Evolutionary conservation across 1,140 invertebrate species (phyloP).

Genomic region (Euglossa dilemma): DNA sequence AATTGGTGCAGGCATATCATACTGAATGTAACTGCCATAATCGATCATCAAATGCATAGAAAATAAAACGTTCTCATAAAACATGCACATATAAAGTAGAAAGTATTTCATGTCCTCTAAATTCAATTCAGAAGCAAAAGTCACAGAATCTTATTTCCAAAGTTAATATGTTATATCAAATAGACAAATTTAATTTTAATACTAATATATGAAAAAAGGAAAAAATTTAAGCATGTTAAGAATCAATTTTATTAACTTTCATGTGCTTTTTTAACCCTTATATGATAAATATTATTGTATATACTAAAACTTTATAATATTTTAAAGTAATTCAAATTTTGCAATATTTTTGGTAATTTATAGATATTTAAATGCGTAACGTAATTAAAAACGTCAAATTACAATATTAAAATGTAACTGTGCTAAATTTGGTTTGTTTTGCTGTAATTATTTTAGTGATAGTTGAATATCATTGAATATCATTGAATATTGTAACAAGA

Average conservation of each 20-base stretch:
- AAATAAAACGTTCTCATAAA: neutral
- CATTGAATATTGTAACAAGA: neutral
- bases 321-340: neutral
- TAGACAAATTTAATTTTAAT: neutral
- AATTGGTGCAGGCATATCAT: constrained; percentile 40
- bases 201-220: neutral
- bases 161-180: neutral
- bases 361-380: neutral
- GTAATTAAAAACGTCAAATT: neutral
- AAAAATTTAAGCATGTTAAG: neutral
- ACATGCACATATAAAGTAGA: neutral
- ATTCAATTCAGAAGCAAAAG: neutral
- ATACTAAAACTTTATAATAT: neutral
- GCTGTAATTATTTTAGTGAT: constrained; percentile 4
- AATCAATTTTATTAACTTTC: neutral
- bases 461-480: too few species aligned
- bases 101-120: neutral
- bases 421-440: neutral
- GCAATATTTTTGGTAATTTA: neutral
- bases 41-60: constrained; percentile 1
- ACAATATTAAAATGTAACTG: constrained; percentile 13
- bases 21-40: constrained; percentile 42
- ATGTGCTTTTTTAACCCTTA: neutral
- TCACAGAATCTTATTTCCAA: constrained; percentile 4
- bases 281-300: constrained; percentile 8